Percentiles rank a stretch among this genome's conserved stretches.
Conservation (phyloP, 2,113 vertebrate species). For the Nansenia antarctica region DNA sequence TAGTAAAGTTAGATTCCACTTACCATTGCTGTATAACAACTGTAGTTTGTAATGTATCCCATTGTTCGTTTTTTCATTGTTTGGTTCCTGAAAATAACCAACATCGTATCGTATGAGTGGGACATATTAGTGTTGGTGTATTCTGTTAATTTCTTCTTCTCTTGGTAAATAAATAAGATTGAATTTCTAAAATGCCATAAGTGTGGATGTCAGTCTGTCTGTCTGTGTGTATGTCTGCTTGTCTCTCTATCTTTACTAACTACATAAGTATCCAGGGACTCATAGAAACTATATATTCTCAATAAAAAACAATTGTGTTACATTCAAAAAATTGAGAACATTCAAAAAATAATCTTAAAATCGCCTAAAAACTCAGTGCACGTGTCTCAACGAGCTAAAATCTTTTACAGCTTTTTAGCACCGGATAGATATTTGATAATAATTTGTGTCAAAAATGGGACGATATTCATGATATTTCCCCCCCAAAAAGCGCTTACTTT, state of each 20-base stretch:
- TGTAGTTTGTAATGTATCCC: slow-evolving; percentile 93
- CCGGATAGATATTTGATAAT: slow-evolving; percentile 8
- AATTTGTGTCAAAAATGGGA: slow-evolving; percentile 41
- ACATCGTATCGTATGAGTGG: slow-evolving; percentile 51
- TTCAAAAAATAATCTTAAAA: too few species aligned
- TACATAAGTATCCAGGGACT: too few species aligned
- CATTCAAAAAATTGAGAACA: background rate
- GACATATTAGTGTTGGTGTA: slow-evolving; percentile 6
- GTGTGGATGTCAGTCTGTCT: background rate
- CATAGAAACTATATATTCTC: background rate
- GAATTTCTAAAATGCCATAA: slow-evolving; percentile 5
- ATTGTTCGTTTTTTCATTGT: slow-evolving; percentile 95
- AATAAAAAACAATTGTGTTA: background rate
- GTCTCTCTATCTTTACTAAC: background rate
- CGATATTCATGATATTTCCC: too few species aligned
- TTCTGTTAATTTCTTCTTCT: slow-evolving; percentile 11
- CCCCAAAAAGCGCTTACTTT: slow-evolving; percentile 81
- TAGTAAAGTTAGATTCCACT: slow-evolving; percentile 71
- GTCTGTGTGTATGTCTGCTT: background rate
- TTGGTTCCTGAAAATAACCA: slow-evolving; percentile 88
- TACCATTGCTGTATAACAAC: slow-evolving; percentile 90
- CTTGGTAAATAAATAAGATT: slow-evolving; percentile 8
- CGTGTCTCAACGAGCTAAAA: background rate
- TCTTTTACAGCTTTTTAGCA: background rate
- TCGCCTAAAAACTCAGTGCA: background rate